Evolutionary conservation across 1,140 invertebrate genomes (phyloP), one percentile per base, ranked within the genome.

Genomic region (Samia ricini): DNA sequence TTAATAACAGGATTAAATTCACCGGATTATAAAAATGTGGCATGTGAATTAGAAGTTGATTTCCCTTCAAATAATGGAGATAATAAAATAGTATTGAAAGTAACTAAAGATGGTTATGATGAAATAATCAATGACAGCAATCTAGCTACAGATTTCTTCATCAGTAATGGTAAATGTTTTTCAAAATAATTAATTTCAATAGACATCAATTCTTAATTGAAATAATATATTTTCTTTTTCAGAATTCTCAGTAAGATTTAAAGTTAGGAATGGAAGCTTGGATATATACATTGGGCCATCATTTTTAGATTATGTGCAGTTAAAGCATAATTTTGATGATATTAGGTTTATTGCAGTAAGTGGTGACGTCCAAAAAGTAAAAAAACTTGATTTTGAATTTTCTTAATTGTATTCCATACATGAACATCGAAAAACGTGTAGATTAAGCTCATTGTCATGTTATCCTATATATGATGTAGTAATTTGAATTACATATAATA

Each of bases 301-400:
- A 58, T 60, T 57, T 71, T 62, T 81, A 10, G 62, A 63, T 20
- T 6, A 63, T 22, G 18, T 79, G 3, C 26, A 58, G 57, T 48
- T 83, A 15, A 67, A 70, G 58, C 73, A 78, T 48, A 67, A 73
- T 65, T 51, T 78, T 26, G 24, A 70, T 15, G 60, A 72, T 29
- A 79, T 83, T n/a, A 76, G 72, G 68, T 80, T 68, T 69, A 59
- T 86, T 42, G 63, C 68, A 48, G 33, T 86, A 3, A 66, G 68
- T 57, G 72, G 79, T 54, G 79, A 81, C 71, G 63, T 82, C 22
- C 20, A 64, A 19, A 77, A 72, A 65, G 64, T 83, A 19, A 59
- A 68, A 36, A 64, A 65, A 33, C 59, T 85, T 54, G 63, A 76
- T 19, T 82, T 82, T 75, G 48, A 66, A 52, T 83, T 79, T 72